Percentiles rank a stretch among this genome's conserved stretches.
Conservation (phyloP, 1,140 invertebrate species). For the Portunus trituberculatus region DNA sequence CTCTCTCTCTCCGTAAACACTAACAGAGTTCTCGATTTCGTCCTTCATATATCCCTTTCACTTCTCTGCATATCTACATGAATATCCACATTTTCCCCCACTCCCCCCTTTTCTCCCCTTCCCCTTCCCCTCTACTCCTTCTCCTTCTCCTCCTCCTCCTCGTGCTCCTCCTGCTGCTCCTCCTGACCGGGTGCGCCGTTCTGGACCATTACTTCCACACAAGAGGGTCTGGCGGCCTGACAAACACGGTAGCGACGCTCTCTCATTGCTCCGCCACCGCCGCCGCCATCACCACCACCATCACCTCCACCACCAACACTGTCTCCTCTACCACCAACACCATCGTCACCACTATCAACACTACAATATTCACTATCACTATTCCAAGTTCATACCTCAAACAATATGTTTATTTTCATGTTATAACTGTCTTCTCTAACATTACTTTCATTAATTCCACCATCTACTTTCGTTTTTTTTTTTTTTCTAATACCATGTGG, state of each 20-base stretch:
- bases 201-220: slow-evolving; percentile 11
- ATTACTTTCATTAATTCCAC: too few relatives aligned
- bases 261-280: slow-evolving; percentile 7
- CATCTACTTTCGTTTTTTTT: too few relatives aligned
- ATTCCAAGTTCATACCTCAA: too few relatives aligned
- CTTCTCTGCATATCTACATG: background rate
- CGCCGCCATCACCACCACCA: background rate
- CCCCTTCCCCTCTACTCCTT: background rate
- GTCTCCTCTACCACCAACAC: too few relatives aligned
- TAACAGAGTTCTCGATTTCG: slow-evolving; percentile 4
- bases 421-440: too few relatives aligned
- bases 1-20: slow-evolving; percentile 30
- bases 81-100: background rate
- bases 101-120: background rate
- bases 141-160: background rate
- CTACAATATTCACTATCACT: too few relatives aligned
- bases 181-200: background rate
- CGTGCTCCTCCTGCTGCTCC: background rate
- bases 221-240: background rate
- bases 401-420: too few relatives aligned
- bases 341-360: too few relatives aligned
- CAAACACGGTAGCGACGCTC: background rate
- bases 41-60: background rate
- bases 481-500: too few relatives aligned
- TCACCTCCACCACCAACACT: too few relatives aligned